Conservation (phyloP, 2,888 invertebrate species). For the Halictus quadricinctus region DNA sequence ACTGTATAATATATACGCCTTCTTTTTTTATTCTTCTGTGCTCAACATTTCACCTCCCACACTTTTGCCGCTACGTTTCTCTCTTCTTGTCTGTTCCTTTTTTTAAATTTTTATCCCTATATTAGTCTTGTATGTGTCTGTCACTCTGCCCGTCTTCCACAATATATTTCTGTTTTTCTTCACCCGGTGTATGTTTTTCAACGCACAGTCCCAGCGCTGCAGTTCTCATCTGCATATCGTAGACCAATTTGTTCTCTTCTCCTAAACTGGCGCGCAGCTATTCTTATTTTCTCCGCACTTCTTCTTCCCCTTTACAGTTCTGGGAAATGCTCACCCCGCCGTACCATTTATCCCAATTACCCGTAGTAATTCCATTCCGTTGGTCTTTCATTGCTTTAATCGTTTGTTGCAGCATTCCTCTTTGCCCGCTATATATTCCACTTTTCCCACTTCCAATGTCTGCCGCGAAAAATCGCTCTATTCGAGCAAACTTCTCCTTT, state of each 20-base stretch:
- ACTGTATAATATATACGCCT: too few relatives aligned
- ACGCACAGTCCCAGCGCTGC: neutral
- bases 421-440: neutral
- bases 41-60: too few relatives aligned
- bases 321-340: neutral
- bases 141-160: neutral
- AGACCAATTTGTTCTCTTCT: neutral
- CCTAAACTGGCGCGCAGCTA: neutral
- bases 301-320: neutral
- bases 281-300: neutral
- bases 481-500: neutral
- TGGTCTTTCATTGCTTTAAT: neutral
- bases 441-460: neutral
- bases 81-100: too few relatives aligned
- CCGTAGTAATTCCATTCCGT: neutral
- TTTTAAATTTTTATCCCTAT: too few relatives aligned
- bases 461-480: neutral
- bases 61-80: too few relatives aligned
- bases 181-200: neutral
- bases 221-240: neutral
- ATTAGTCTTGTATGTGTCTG: too few relatives aligned
- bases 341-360: constrained; percentile 5
- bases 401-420: neutral
- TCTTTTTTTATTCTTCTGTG: too few relatives aligned
- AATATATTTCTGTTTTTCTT: neutral